phyloP scores from a whole-genome alignment of 2,888 invertebrate species.

The Tillus elongatus region DNA sequence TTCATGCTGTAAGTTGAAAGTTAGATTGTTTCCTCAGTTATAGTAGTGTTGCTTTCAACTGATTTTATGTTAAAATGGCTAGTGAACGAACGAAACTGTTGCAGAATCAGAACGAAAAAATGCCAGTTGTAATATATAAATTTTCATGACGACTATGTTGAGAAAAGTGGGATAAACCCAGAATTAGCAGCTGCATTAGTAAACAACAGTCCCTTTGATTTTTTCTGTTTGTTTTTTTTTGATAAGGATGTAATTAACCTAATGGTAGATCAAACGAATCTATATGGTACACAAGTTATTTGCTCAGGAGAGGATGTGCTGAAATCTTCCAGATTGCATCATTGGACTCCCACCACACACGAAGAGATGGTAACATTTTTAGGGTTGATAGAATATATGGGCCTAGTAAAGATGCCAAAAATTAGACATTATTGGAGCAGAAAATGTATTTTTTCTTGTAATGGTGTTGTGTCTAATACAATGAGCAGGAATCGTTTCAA shows the following conservation, averaged over 20 bases:
- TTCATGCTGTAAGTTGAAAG: too few species aligned
- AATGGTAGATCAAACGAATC: slow-evolving; percentile 7
- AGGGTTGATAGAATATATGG: slow-evolving; percentile 21
- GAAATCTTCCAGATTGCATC: slow-evolving; percentile 5
- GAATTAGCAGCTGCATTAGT: slow-evolving; percentile 14
- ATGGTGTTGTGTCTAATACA: slow-evolving; percentile 12
- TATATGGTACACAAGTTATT: slow-evolving; percentile 2
- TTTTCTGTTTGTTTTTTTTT: slow-evolving; percentile 12
- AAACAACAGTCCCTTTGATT: slow-evolving; percentile 9
- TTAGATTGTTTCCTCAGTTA: too few species aligned
- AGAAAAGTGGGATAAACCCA: slow-evolving; percentile 13
- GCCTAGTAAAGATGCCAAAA: slow-evolving; percentile 16
- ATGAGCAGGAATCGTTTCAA: slow-evolving; percentile 19
- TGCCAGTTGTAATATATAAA: slow-evolving; percentile 15
- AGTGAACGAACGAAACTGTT: slow-evolving; percentile 9
- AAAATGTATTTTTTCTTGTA: slow-evolving; percentile 11
- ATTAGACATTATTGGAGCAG: slow-evolving; percentile 20
- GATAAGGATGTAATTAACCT: slow-evolving; percentile 10
- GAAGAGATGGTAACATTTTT: slow-evolving; percentile 21
- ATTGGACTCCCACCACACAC: slow-evolving; percentile 7
- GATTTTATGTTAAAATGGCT: slow-evolving; percentile 1
- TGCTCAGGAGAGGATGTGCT: slow-evolving; percentile 2
- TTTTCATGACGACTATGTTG: slow-evolving; percentile 16
- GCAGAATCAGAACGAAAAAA: slow-evolving; percentile 14
- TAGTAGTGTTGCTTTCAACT: too few species aligned